phyloP scores from a whole-genome alignment of 1,140 invertebrate genomes.

The Chionoecetes opilio region DNA sequence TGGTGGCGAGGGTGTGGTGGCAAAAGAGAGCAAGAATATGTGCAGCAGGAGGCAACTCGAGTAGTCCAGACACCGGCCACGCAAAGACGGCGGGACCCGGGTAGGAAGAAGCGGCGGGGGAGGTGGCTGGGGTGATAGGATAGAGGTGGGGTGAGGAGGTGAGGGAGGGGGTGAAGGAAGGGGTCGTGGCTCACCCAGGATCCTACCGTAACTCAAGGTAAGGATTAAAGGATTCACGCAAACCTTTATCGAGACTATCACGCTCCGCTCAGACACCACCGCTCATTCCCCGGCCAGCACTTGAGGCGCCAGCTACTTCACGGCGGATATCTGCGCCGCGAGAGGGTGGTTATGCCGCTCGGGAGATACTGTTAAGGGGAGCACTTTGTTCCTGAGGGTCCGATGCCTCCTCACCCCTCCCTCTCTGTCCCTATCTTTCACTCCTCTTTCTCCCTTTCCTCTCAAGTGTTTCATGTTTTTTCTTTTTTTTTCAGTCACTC shows the following conservation, averaged over 20 bases:
- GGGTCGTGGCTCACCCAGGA: slow-evolving; percentile 22
- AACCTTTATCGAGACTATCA: slow-evolving; percentile 70
- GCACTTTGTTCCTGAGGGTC: slow-evolving; percentile 37
- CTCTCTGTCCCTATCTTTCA: not conserved
- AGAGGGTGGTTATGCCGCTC: slow-evolving; percentile 53
- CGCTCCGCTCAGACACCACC: slow-evolving; percentile 58
- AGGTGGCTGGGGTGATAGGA: not conserved
- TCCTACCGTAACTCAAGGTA: slow-evolving; percentile 57
- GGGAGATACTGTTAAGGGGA: slow-evolving; percentile 2
- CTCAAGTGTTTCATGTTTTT: not conserved
- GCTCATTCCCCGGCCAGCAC: not conserved
- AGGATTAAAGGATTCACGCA: slow-evolving; percentile 65
- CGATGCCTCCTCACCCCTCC: not conserved
- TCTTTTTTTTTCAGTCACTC: not conserved
- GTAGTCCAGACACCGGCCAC: not conserved
- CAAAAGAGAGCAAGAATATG: not conserved
- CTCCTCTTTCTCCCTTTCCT: not conserved
- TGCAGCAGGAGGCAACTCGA: no score
- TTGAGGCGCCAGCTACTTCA: slow-evolving; percentile 13
- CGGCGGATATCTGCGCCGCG: slow-evolving; percentile 3
- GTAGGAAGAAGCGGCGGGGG: not conserved
- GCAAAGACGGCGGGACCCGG: not conserved
- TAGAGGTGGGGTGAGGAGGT: not conserved
- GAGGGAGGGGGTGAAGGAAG: not conserved
- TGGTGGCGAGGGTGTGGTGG: not conserved